Percentiles rank a stretch among this genome's conserved stretches.
phyloP scores from a whole-genome alignment of 2,797 vertebrate genomes.

The Gymnothorax javanicus region DNA sequence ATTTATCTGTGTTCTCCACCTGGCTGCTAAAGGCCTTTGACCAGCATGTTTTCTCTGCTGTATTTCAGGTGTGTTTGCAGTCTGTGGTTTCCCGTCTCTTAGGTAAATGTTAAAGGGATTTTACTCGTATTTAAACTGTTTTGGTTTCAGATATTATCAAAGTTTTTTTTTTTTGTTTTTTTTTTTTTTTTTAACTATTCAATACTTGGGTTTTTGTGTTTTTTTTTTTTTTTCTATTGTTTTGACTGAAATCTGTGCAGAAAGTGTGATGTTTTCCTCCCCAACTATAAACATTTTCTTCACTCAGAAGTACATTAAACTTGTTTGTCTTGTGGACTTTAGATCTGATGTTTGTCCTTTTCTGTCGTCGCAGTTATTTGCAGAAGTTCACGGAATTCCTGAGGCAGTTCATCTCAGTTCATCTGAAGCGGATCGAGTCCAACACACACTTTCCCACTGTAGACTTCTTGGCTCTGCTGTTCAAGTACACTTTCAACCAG shows the following conservation, averaged over 20 bases:
- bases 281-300: constrained; percentile 15
- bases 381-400: constrained; percentile 99
- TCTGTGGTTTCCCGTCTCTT: constrained; percentile 69
- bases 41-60: constrained; percentile 67
- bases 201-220: background rate
- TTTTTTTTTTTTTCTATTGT: constrained; percentile 15
- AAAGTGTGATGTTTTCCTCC: constrained; percentile 12
- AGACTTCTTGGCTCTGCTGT: constrained; percentile 91
- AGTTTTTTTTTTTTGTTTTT: background rate
- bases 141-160: background rate
- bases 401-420: constrained; percentile 94
- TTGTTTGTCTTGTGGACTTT: background rate
- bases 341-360: background rate
- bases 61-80: constrained; percentile 72
- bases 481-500: constrained; percentile 99
- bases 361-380: constrained; percentile 80
- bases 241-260: constrained; percentile 7
- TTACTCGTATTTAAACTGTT: constrained; percentile 40
- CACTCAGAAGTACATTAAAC: background rate
- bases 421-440: constrained; percentile 93
- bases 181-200: constrained; percentile 24
- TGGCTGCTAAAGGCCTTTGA: constrained; percentile 65
- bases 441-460: constrained; percentile 96
- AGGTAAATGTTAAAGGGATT: constrained; percentile 72
- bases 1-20: constrained; percentile 36